Evolutionary conservation across 2,113 vertebrate genomes (phyloP), one percentile per base, ranked within the genome.

Genomic region (Rhinopithecus roxellana): DNA sequence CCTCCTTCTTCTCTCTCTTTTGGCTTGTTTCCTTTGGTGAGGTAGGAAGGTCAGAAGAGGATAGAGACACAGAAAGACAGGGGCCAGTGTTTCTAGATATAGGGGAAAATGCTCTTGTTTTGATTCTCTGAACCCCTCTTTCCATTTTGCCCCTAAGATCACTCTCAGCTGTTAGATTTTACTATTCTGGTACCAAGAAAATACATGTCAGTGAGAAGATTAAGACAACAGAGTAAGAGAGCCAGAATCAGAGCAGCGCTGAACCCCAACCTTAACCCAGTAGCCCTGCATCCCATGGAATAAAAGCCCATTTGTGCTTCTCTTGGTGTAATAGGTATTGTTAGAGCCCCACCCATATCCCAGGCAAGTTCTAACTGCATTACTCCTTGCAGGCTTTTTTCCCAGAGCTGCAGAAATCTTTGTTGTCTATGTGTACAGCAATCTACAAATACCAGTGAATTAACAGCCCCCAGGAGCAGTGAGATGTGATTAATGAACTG

Each of bases 101-200:
- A 83, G 17, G 38, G 38, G n/a, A 23, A 35, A 61, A 95, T 78
- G 38, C 7, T 8, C n/a, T 93, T 75, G n/a, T 43, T 95, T 22
- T 87, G 80, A 70, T 70, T 94, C 64, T 82, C 61, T 92, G 87
- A 67, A 87, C 32, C 22, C 79, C 22, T 77, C 13, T 83, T 43
- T 93, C n/a, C 11, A 38, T 59, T 45, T 61, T 45, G 22, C 35
- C 27, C n/a, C 38, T 92, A 82, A 97, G 32, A 50, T 70, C 81
- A 93, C 69, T 61, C 23, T 93, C 45, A 70, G 10, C 55, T 89
- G 67, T 82, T 48, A 78, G 27, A 84, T 81, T 8, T 78, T 70
- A 72, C 59, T 83, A 86, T 27, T 90, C 32, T 72, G 43, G 48
- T 50, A 93, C 57, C 59, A 95, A 95, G 90, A 94, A 90, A 86